Conservation (phyloP, 2,888 invertebrate genomes). For the Gymnoscelis rufifasciata region DNA sequence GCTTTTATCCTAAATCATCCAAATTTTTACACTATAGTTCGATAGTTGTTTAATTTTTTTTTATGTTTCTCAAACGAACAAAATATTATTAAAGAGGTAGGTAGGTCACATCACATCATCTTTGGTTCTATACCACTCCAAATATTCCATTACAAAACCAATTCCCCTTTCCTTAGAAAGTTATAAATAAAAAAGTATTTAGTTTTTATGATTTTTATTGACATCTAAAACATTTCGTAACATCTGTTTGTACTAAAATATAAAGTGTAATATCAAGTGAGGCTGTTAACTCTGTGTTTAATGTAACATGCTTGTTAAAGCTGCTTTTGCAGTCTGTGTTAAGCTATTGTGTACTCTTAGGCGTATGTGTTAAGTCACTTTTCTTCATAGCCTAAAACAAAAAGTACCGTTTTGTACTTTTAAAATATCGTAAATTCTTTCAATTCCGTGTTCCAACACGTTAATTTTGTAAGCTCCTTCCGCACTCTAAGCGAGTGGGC, state of each 20-base stretch:
- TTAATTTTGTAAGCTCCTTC: conserved; percentile 47
- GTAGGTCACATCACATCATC: too few species aligned
- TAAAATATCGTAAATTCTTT: conserved; percentile 26
- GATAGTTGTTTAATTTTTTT: too few species aligned
- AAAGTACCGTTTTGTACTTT: conserved; percentile 34
- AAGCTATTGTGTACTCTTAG: conserved; percentile 58
- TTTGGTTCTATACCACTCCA: not conserved
- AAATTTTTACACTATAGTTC: too few species aligned
- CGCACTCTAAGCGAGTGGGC: conserved; percentile 28
- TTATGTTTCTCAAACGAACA: too few species aligned
- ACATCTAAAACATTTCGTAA: conserved; percentile 75
- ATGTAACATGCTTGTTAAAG: conserved; percentile 59
- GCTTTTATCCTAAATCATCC: too few species aligned
- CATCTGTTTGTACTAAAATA: conserved; percentile 78
- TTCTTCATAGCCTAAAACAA: conserved; percentile 44
- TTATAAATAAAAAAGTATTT: conserved; percentile 35
- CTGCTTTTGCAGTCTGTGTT: conserved; percentile 57
- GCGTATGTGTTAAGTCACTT: conserved; percentile 50
- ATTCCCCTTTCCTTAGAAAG: not conserved
- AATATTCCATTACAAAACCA: not conserved
- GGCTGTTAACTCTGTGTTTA: conserved; percentile 67
- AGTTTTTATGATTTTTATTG: conserved; percentile 64
- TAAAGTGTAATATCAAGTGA: conserved; percentile 69
- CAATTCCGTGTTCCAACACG: conserved; percentile 39
- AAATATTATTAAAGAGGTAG: too few species aligned